Conservation (phyloP, 1,140 invertebrate species). For the Teleogryllus occipitalis region DNA sequence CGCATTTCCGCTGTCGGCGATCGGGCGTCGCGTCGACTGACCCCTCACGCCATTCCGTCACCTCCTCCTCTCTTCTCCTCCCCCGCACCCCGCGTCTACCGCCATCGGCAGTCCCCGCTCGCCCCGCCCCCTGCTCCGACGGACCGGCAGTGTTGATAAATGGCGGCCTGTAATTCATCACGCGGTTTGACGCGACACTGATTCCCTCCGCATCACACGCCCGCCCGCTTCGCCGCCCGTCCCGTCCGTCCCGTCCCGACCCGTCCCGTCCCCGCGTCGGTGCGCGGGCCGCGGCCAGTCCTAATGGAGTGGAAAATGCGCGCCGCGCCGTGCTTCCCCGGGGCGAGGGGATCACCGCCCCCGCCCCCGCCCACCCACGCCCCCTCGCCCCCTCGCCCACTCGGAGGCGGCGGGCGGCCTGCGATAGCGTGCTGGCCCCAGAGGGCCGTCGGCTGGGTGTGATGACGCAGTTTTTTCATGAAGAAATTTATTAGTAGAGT, state of each 20-base stretch:
- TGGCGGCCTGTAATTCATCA: conserved; percentile 17
- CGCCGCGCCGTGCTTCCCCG: conserved; percentile 5
- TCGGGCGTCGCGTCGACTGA: too few species aligned
- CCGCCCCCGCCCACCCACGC: too few species aligned
- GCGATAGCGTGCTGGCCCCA: too few species aligned
- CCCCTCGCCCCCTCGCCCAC: too few species aligned
- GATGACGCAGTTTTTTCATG: too few species aligned
- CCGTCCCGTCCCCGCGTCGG: neutral
- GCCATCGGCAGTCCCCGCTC: neutral
- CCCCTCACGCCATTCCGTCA: too few species aligned
- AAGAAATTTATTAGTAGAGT: too few species aligned
- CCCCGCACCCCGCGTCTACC: too few species aligned
- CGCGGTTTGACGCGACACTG: conserved; percentile 15
- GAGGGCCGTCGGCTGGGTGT: too few species aligned
- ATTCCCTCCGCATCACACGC: conserved; percentile 10
- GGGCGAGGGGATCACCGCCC: neutral
- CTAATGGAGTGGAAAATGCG: conserved; percentile 20
- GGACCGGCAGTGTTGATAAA: conserved; percentile 16
- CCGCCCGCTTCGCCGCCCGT: neutral
- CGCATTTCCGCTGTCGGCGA: too few species aligned
- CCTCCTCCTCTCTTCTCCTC: too few species aligned
- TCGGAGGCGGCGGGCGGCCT: too few species aligned
- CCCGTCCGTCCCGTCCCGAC: neutral
- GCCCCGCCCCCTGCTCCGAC: neutral
- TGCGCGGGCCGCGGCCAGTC: neutral